phyloP scores from a whole-genome alignment of 2,797 vertebrate genomes.

The Parauchenoglanis ngamensis region DNA sequence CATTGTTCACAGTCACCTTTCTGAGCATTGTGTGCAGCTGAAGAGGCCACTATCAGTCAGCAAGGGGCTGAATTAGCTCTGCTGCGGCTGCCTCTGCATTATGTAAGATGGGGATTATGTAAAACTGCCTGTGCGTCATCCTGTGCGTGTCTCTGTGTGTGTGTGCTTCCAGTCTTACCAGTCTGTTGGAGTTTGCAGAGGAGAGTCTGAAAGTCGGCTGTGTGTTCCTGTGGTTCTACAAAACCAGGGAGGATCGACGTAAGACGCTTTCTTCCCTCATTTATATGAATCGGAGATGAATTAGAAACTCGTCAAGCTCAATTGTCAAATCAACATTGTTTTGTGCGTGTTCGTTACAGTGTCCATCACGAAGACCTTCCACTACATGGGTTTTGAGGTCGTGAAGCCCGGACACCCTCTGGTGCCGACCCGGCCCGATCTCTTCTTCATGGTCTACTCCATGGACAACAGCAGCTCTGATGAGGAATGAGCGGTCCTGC shows the following conservation, averaged over 20 bases:
- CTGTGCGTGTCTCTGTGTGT: slow-evolving; percentile 16
- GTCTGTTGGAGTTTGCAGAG: slow-evolving; percentile 92
- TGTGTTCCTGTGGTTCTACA: slow-evolving; percentile 95
- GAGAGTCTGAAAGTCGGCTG: slow-evolving; percentile 94
- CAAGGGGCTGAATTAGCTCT: slow-evolving; percentile 10
- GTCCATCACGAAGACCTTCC: slow-evolving; percentile 90
- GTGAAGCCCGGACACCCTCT: slow-evolving; percentile 88
- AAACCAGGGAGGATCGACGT: slow-evolving; percentile 94
- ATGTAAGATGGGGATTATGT: slow-evolving; percentile 69
- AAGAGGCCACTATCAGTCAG: neutral
- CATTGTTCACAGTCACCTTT: neutral
- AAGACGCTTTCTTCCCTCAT: slow-evolving; percentile 62
- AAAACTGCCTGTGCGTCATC: slow-evolving; percentile 60
- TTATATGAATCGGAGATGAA: no score
- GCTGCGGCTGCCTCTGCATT: slow-evolving; percentile 63
- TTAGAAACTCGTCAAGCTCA: neutral
- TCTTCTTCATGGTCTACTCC: slow-evolving; percentile 92
- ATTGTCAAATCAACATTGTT: neutral
- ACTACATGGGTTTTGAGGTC: slow-evolving; percentile 93
- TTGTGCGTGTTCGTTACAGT: slow-evolving; percentile 60
- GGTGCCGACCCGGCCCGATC: slow-evolving; percentile 84
- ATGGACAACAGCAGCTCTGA: slow-evolving; percentile 87
- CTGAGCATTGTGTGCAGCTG: neutral
- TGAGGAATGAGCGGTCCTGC: slow-evolving; percentile 66
- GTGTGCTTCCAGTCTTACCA: slow-evolving; percentile 82